Conservation (phyloP, 2,888 invertebrate genomes). For the Sisyra nigra region DNA sequence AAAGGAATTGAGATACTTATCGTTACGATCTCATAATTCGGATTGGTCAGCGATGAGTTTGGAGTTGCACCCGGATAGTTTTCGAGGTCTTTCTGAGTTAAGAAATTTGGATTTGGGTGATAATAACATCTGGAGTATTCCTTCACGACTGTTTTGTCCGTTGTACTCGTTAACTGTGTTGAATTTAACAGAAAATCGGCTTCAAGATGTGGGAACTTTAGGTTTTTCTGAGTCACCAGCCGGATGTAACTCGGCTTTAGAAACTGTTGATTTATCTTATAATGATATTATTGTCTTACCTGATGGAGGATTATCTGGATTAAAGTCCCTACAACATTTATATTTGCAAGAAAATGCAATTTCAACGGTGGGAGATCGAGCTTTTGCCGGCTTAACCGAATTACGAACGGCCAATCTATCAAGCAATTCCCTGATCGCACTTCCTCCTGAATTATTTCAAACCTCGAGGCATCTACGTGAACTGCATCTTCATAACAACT, state of each 20-base stretch:
- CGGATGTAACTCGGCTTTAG: constrained; percentile 51
- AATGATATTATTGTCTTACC: constrained; percentile 57
- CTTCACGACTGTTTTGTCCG: constrained; percentile 55
- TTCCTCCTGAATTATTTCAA: constrained; percentile 65
- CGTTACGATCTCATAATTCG: constrained; percentile 57
- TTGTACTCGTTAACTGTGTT: constrained; percentile 48
- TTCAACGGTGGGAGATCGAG: constrained; percentile 53
- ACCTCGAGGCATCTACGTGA: constrained; percentile 49
- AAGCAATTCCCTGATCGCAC: constrained; percentile 56
- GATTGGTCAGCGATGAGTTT: constrained; percentile 68
- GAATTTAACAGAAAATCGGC: constrained; percentile 59
- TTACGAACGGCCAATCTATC: constrained; percentile 61
- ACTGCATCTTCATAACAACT: constrained; percentile 62
- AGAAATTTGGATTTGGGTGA: constrained; percentile 52
- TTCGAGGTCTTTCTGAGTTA: constrained; percentile 49
- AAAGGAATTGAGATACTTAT: constrained; percentile 45
- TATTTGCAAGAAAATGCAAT: constrained; percentile 63
- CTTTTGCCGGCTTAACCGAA: constrained; percentile 51
- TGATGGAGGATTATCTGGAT: constrained; percentile 51
- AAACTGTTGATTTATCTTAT: constrained; percentile 53
- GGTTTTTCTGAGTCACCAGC: constrained; percentile 60
- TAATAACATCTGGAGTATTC: constrained; percentile 62
- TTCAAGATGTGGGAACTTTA: constrained; percentile 60
- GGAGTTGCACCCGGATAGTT: constrained; percentile 55
- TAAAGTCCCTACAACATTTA: constrained; percentile 51